phyloP scores from a whole-genome alignment of 2,888 invertebrate species.

The Electrophaes corylata region DNA sequence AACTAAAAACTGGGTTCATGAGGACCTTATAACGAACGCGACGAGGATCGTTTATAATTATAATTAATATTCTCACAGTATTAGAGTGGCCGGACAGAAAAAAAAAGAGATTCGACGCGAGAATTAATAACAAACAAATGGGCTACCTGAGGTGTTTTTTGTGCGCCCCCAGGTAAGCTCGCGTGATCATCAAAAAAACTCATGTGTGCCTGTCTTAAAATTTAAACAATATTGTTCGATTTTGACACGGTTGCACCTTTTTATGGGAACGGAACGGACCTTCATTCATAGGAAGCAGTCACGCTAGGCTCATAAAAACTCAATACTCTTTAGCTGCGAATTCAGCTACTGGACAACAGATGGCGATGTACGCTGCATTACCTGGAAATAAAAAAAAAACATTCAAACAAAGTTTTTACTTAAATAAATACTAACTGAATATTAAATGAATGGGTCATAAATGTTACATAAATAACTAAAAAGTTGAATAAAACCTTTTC shows the following conservation, averaged over 20 bases:
- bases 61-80: slow-evolving; percentile 84
- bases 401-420: slow-evolving; percentile 28
- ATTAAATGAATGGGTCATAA: slow-evolving; percentile 41
- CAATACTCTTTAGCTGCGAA: slow-evolving; percentile 38
- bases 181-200: slow-evolving; percentile 77
- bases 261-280: slow-evolving; percentile 60
- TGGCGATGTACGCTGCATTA: slow-evolving; percentile 59
- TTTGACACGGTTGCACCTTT: slow-evolving; percentile 81
- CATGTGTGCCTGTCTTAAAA: slow-evolving; percentile 78
- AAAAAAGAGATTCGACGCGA: slow-evolving; percentile 80
- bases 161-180: slow-evolving; percentile 77
- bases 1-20: slow-evolving; percentile 70
- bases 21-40: slow-evolving; percentile 74
- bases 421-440: slow-evolving; percentile 34
- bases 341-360: slow-evolving; percentile 68
- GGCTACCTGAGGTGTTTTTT: slow-evolving; percentile 84
- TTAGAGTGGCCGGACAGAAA: slow-evolving; percentile 75
- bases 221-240: slow-evolving; percentile 79
- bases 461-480: slow-evolving; percentile 44
- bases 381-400: slow-evolving; percentile 48
- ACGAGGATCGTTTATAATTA: slow-evolving; percentile 82
- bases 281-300: slow-evolving; percentile 73
- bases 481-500: slow-evolving; percentile 35
- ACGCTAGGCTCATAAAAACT: slow-evolving; percentile 60
- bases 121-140: slow-evolving; percentile 85